These are phyloP conservation scores for Myripristis murdjan DNA, from an alignment of 2,797 vertebrate genomes.

Conservation along the genomic window DNA sequence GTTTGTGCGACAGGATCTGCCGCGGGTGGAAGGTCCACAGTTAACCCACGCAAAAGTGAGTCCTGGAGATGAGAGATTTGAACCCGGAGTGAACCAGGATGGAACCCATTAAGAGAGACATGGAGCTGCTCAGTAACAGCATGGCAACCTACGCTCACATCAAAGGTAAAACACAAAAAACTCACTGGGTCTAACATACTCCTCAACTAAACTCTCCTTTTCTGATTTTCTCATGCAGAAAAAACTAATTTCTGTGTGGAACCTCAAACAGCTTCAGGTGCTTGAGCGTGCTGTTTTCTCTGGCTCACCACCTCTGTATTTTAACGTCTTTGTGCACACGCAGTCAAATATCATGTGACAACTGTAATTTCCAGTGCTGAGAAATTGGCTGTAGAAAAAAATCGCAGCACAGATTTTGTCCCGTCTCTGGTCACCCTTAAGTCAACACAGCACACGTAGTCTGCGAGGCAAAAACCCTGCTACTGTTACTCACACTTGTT, in stretches of 20 bases:
- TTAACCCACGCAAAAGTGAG: not conserved
- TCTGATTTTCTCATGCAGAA: conserved; percentile 4
- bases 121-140: conserved; percentile 88
- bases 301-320: conserved; percentile 32
- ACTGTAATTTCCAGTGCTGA: not conserved
- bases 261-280: conserved; percentile 27
- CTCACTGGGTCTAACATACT: not conserved
- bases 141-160: conserved; percentile 86
- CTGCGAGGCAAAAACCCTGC: too few relatives aligned
- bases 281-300: conserved; percentile 56
- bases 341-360: conserved; percentile 5
- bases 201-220: conserved; percentile 3
- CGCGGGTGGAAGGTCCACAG: not conserved
- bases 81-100: conserved; percentile 57
- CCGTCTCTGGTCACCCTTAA: not conserved
- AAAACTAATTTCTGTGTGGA: not conserved
- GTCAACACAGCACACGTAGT: not conserved
- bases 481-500: too few relatives aligned
- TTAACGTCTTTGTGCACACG: conserved; percentile 5
- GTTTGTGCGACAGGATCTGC: conserved; percentile 34
- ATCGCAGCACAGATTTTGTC: not conserved
- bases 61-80: conserved; percentile 46
- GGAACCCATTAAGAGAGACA: conserved; percentile 82
- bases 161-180: conserved; percentile 75
- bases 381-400: not conserved